Evolutionary conservation across 2,113 vertebrate genomes (phyloP), one percentile per base, ranked within the genome.

Genomic region (Colossoma macropomum): DNA sequence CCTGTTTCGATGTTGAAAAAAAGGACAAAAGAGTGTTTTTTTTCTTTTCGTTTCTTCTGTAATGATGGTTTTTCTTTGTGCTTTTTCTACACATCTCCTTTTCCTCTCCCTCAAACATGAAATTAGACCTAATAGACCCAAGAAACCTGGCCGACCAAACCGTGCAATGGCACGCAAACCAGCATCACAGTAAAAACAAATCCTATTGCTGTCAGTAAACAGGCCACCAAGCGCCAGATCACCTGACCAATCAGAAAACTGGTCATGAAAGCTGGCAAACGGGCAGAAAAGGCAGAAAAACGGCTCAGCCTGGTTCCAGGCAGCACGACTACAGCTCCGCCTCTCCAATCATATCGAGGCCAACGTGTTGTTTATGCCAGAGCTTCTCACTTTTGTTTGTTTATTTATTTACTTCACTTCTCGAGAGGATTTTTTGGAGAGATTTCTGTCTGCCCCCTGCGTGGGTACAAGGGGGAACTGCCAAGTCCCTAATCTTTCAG

Each of bases 401-500:
- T 85, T 80, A n/a, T 62, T 73, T 38, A 48, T 65, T 34, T 63
- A 54, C 21, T 85, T 77, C 76, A 63, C 38, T 50, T 85, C 56
- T 54, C 34, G 45, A 68, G 59, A 62, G 25, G 72, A 54, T 27
- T 50, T 69, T 71, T 71, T 71, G 76, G 59, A 77, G 21, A 77
- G 80, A 72, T 70, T 77, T 71, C 45, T 32, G 34, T 62, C 59
- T 62, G 34, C 59, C 38, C 34, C n/a, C 41, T 19, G n/a, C 7
- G 59, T 28, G 28, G 62, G 25, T 54, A 72, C 48, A 52, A 38
- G 9, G 45, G 69, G 13, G n/a, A 60, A 60, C 77, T 80, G 86
- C 81, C 68, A 56, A 80, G 80, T 77, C 38, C 74, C 41, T 69
- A 85, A 87, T 78, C 80, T 56, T 84, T 80, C 80, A 79, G 70